Evolutionary conservation across 2,888 invertebrate species (phyloP).

Genomic region (Labia minor): DNA sequence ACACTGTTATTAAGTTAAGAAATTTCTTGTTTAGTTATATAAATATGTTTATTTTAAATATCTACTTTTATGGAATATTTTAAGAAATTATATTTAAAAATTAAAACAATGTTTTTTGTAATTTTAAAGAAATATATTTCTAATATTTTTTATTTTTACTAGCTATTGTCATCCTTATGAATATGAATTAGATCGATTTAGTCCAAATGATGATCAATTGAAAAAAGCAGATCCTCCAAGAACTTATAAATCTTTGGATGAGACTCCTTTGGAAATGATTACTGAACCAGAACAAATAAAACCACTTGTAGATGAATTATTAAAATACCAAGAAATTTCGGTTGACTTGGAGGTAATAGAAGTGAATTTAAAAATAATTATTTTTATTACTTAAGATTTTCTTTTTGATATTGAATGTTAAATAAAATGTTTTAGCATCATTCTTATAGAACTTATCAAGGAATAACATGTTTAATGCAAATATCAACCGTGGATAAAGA

Average conservation of each 20-base stretch:
- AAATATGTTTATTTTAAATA: too few relatives aligned
- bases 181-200: constrained; percentile 66
- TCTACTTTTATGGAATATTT: too few relatives aligned
- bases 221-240: constrained; percentile 34
- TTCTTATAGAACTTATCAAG: constrained; percentile 81
- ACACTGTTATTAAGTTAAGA: background rate
- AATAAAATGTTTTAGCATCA: constrained; percentile 76
- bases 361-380: background rate
- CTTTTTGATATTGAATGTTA: background rate
- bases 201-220: constrained; percentile 45
- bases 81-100: too few relatives aligned
- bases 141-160: constrained; percentile 27
- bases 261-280: constrained; percentile 59
- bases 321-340: constrained; percentile 60
- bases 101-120: too few relatives aligned
- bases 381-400: background rate
- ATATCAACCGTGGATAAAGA: constrained; percentile 73
- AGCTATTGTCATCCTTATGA: constrained; percentile 83
- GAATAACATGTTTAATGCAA: constrained; percentile 91
- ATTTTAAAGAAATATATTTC: too few relatives aligned
- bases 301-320: constrained; percentile 54
- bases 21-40: background rate
- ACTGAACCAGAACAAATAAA: constrained; percentile 53
- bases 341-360: constrained; percentile 64
- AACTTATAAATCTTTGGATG: constrained; percentile 42